Evolutionary conservation across 2,888 invertebrate genomes (phyloP).

Genomic region (Congeria kusceri): DNA sequence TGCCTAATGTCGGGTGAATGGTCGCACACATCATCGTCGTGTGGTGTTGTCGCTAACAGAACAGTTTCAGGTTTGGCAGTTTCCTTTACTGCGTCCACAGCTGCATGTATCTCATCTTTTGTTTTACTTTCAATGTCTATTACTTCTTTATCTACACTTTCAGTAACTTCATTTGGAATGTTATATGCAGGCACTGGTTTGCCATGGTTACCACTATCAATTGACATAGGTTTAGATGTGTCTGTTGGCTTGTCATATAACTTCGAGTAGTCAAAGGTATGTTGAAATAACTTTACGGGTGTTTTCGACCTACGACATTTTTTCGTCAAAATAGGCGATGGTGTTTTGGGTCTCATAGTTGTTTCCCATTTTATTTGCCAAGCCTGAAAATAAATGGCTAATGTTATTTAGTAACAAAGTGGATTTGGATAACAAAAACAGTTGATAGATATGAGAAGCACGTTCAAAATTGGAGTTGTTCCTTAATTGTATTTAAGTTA

Average conservation of each 20-base stretch:
- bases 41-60: too few relatives aligned
- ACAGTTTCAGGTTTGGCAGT: too few relatives aligned
- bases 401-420: too few relatives aligned
- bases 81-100: neutral
- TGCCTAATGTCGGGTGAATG: neutral
- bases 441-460: too few relatives aligned
- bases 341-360: constrained; percentile 45
- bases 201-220: neutral
- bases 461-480: too few relatives aligned
- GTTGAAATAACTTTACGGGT: constrained; percentile 33
- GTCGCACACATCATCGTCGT: too few relatives aligned
- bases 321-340: neutral
- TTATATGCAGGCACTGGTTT: neutral
- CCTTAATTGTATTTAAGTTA: too few relatives aligned
- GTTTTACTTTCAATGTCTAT: neutral
- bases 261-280: neutral
- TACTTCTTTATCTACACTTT: too few relatives aligned
- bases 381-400: constrained; percentile 38
- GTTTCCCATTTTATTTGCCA: constrained; percentile 60
- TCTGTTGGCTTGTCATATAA: too few relatives aligned
- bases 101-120: neutral
- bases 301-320: constrained; percentile 10
- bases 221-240: too few relatives aligned
- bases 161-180: neutral
- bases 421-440: too few relatives aligned